Evolutionary conservation across 2,113 vertebrate genomes (phyloP), one percentile per base, ranked within the genome.

Genomic region (Psettodes erumei): DNA sequence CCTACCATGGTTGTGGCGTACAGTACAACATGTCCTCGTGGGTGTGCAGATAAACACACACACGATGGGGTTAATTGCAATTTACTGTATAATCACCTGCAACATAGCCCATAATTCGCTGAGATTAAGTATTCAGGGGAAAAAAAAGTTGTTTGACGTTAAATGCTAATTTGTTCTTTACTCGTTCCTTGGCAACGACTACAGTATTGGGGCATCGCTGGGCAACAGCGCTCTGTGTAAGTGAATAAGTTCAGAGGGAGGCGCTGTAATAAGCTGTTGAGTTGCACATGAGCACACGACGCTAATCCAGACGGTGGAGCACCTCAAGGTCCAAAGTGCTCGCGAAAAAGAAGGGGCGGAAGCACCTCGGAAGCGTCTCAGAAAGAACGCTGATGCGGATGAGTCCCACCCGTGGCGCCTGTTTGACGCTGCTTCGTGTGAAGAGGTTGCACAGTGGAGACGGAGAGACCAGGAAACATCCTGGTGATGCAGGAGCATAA

Each of bases 401-500:
- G 56, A 32, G n/a, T 42, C 4, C 9, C 13, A n/a, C 38, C 62
- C 28, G 33, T 54, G 2, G 21, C 55, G 33, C n/a, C 25, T 58
- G 54, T 15, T 66, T 42, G 38, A 3, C 6, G 19, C 60, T 21
- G 54, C 28, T 71, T 48, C 13, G 28, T 27, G 21, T 67, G 2
- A 62, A 76, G 19, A 84, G 33, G 28, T 28, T 68, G 13, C 27
- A 55, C 21, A 66, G 25, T 37, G 42, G 64, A 58, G 42, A 45
- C 13, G 6, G n/a, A 35, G 45, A 79, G 72, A 21, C 5, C 19
- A 42, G 27, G 23, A 61, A 6, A 25, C 40, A 27, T 67, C 61
- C 37, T 40, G 53, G 45, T 54, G 64, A 87, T 84, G 77, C 81
- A 79, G 47, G 10, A 25, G 79, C 73, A 75, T 56, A 76, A 37